Conservation (phyloP, 2,797 vertebrate genomes). For the Crocidura indochinensis region DNA sequence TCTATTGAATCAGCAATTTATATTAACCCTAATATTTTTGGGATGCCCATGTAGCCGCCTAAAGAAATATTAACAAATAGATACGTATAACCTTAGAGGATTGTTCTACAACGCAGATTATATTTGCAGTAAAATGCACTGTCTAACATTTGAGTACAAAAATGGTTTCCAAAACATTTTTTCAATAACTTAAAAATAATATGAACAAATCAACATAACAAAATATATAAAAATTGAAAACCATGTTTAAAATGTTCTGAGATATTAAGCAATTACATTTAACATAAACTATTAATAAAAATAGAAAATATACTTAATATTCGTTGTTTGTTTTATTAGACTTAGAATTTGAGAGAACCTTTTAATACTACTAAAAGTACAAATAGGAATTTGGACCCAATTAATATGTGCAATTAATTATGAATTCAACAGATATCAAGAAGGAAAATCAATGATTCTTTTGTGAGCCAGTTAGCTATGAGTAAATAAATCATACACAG, state of each 20-base stretch:
- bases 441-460: not conserved
- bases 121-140: not conserved
- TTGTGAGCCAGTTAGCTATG: not conserved
- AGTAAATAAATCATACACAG: not conserved
- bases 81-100: conserved; percentile 27
- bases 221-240: conserved; percentile 38
- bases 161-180: not conserved
- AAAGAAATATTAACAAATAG: not conserved
- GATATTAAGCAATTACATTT: not conserved
- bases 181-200: not conserved
- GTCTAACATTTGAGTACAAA: not conserved
- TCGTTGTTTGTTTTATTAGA: not conserved
- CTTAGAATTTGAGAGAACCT: conserved; percentile 29
- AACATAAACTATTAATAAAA: no score
- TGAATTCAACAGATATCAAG: not conserved
- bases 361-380: not conserved
- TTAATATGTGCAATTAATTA: not conserved
- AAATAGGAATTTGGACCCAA: not conserved
- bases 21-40: conserved; percentile 56
- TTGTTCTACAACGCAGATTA: conserved; percentile 4
- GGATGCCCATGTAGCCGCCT: not conserved
- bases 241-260: conserved; percentile 24
- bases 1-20: conserved; percentile 72
- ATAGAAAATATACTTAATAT: not conserved
- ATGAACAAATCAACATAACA: not conserved